Base-by-base conservation (phyloP, 2,888 invertebrate genomes). In the Volucella inflata region DNA sequence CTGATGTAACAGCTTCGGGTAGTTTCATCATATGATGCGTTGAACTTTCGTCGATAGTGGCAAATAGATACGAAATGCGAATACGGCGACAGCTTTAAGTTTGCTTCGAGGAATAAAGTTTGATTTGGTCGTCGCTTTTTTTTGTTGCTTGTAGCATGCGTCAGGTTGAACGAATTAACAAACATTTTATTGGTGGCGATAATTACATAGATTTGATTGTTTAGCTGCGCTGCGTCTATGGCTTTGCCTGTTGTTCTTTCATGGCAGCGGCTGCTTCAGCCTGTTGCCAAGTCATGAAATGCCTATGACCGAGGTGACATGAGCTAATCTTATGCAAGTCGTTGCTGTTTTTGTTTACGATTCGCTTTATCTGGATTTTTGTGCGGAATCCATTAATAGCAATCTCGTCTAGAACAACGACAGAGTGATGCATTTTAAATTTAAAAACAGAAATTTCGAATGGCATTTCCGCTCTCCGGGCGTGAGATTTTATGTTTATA, bases 1-100 rank as follows among this genome's bases (percentile, higher is more conserved):
- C 81, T 85, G 85, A 85, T 72, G 85, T 50, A 85, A 85, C 44
- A 77, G 21, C 57, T 77, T 72, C 57, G 48, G 21, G 42, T 46
- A 57, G 55, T 85, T 81, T 77, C 85, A 68, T 72, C 55, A 72
- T 36, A 21, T 1, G 81, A 81, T 72, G 80, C 76, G 64, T 10
- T 68, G n/a, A 38, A 6, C 1, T 70, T 14, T 68, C 44, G 42
- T 16, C 46, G 12, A 38, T 48, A 12, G n/a, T 38, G 21, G 36
- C 17, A 48, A 70, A 48, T 30, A 48, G 55, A 55, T 55, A 46
- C 44, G 44, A 30, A 12, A 21, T 17, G 55, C 6, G 30, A 30
- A 30, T 30, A 30, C 30, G 30, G 30, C 30, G 30, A 6, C 6
- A 30, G 30, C 30, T 30, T 30, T 30, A 30, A 30, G 30, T 6